Conservation (phyloP, 2,888 invertebrate genomes). For the Mythimna impura region DNA sequence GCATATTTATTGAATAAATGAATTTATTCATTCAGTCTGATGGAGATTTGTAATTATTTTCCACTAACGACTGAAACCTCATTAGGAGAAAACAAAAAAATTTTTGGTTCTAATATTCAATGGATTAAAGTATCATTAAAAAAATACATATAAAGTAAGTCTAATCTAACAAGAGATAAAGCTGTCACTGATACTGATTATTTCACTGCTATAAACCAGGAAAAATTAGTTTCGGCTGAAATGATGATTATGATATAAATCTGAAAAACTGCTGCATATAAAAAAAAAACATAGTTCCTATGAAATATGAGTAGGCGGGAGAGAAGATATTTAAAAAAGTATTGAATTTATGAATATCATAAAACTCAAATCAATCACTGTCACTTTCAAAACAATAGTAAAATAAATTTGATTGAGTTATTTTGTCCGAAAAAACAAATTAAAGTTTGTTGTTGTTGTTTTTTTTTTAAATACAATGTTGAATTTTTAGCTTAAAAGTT, state of each 20-base stretch:
- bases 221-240: too few relatives aligned
- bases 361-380: slow-evolving; percentile 20
- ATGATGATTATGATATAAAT: too few relatives aligned
- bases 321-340: too few relatives aligned
- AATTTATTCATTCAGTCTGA: slow-evolving; percentile 13
- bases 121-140: not conserved
- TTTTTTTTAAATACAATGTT: not conserved
- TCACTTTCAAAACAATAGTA: not conserved
- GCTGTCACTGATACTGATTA: too few relatives aligned
- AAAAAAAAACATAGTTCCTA: too few relatives aligned
- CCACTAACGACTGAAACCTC: not conserved
- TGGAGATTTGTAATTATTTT: not conserved
- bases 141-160: not conserved
- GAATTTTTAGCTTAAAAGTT: not conserved
- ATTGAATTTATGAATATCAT: too few relatives aligned
- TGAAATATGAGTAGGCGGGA: too few relatives aligned
- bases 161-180: too few relatives aligned
- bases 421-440: slow-evolving; percentile 13
- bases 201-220: too few relatives aligned
- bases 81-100: not conserved
- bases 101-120: not conserved
- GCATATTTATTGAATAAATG: slow-evolving; percentile 39
- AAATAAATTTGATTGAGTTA: slow-evolving; percentile 16
- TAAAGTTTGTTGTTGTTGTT: slow-evolving; percentile 13
- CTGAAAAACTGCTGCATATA: too few relatives aligned